Conservation (phyloP, 2,113 vertebrate genomes). For the Chloroceryle aenea region DNA sequence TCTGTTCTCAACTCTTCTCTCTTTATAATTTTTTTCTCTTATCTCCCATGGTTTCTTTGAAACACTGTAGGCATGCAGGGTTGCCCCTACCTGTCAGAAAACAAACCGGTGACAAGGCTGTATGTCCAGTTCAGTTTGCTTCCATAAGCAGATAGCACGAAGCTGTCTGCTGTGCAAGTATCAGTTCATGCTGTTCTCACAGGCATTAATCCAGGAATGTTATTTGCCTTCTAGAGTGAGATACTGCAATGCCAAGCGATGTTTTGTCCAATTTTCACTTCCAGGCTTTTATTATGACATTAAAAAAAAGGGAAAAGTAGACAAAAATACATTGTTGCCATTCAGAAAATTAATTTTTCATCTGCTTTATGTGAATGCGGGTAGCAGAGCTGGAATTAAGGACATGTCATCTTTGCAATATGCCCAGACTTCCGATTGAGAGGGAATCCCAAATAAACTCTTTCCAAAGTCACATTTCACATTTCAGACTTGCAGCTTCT, state of each 20-base stretch:
- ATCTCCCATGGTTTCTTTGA: background rate
- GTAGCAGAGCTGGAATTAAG: slow-evolving; percentile 34
- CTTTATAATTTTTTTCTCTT: background rate
- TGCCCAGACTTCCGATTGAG: slow-evolving; percentile 3
- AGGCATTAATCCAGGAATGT: slow-evolving; percentile 6
- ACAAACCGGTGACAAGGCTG: background rate
- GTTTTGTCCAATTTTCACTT: background rate
- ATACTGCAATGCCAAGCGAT: background rate
- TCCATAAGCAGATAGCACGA: background rate
- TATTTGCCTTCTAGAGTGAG: background rate
- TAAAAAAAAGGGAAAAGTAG: background rate
- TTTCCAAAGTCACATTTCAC: slow-evolving; percentile 16
- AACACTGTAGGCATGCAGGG: background rate
- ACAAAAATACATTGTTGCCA: background rate
- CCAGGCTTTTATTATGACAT: slow-evolving; percentile 26
- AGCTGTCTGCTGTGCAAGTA: background rate
- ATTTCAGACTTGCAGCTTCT: background rate
- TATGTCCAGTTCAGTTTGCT: background rate
- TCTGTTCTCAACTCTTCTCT: background rate
- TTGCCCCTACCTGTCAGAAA: background rate
- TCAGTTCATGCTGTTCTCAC: background rate
- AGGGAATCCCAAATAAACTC: slow-evolving; percentile 3
- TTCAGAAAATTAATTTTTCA: slow-evolving; percentile 47
- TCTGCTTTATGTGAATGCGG: slow-evolving; percentile 2
- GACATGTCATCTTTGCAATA: slow-evolving; percentile 9